Evolutionary conservation across 2,888 invertebrate species (phyloP), one percentile per base, ranked within the genome.

Genomic region (Slavum lentiscoides): DNA sequence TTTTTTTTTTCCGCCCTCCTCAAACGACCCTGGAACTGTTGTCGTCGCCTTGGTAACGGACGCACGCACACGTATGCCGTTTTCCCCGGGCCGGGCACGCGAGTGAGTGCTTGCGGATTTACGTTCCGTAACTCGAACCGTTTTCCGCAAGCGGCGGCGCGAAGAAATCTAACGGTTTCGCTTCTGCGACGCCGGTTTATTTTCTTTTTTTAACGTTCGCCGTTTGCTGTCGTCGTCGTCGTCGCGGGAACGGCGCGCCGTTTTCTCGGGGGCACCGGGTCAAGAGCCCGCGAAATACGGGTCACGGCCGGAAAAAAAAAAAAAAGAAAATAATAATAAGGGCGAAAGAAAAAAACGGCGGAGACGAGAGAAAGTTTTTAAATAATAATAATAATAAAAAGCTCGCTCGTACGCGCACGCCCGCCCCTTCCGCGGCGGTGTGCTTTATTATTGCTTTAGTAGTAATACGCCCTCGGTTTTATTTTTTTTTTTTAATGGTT

Each of bases 321-420:
- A 43, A 62, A 61, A 62, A 62, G 9, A 61, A 73, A 23, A 53
- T 43, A 74, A 59, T 55, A 68, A 64, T 55, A 62, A 70, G 70
- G 80, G 80, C 21, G 70, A 72, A 80, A 11, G 72, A 80, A 80
- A 70, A 80, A 62, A 30, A n/a, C n/a, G n/a, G n/a, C 30, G 4
- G 30, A 80, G 69, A 70, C 39, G 80, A 80, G 69, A 80, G 70
- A 80, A 80, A 80, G 70, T 70, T 70, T 80, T 80, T 80, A 77
- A 77, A 76, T 80, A 62, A 80, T 70, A 74, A 74, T 55, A 74
- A 55, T 53, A 53, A 49, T 39, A 49, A 37, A 30, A 69, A 3
- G 30, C 30, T 30, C 30, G 30, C 30, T 30, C 30, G 30, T 30
- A 30, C 30, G 53, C 17, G 39, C 55, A 23, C 7, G 23, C 11